Percentiles rank a stretch among this genome's conserved stretches.
phyloP scores from a whole-genome alignment of 2,888 invertebrate species.

The Tyria jacobaeae region DNA sequence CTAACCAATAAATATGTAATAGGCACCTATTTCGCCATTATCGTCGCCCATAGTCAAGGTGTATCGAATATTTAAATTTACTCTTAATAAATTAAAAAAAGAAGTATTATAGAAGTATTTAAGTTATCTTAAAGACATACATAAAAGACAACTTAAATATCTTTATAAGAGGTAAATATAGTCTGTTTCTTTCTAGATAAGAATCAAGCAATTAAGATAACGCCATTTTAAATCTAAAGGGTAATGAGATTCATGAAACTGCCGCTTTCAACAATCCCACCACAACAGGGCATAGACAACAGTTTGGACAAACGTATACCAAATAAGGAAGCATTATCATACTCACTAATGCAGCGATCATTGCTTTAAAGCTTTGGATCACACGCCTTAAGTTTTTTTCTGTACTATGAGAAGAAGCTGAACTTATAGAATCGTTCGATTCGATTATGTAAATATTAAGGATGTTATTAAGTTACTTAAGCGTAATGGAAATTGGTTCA shows the following conservation, averaged over 20 bases:
- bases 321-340: conserved; percentile 65
- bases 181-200: conserved; percentile 36
- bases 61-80: background rate
- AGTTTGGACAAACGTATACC: conserved; percentile 52
- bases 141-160: conserved; percentile 19
- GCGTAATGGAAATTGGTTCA: background rate
- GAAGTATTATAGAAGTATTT: no score
- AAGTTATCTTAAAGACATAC: conserved; percentile 17
- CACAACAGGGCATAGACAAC: conserved; percentile 50
- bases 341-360: conserved; percentile 53
- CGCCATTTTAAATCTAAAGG: conserved; percentile 58
- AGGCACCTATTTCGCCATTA: background rate
- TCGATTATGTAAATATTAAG: background rate
- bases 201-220: conserved; percentile 57
- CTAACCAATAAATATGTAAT: background rate
- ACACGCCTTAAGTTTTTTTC: conserved; percentile 38
- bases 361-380: conserved; percentile 46
- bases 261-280: conserved; percentile 46
- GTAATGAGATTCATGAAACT: conserved; percentile 56
- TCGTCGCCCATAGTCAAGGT: background rate
- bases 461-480: background rate
- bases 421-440: background rate
- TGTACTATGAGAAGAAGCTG: conserved; percentile 7
- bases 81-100: conserved; percentile 8
- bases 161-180: conserved; percentile 41